Evolutionary conservation across 2,888 invertebrate genomes (phyloP).

Genomic region (Xestia c-nigrum): DNA sequence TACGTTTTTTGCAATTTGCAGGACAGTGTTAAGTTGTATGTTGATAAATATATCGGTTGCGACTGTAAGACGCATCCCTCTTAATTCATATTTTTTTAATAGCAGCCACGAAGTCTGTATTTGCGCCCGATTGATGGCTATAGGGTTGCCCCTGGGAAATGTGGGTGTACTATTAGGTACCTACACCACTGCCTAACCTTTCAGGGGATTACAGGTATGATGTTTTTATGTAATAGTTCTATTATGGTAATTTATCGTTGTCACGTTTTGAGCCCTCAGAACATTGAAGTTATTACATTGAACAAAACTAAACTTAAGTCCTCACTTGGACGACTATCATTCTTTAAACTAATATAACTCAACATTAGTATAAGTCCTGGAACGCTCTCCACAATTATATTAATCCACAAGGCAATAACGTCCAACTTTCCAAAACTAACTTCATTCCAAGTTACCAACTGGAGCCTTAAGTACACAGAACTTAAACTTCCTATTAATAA

Average conservation of each 20-base stretch:
- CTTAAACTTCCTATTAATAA: conserved; percentile 7
- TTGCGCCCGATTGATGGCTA: no score
- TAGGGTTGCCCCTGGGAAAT: no score
- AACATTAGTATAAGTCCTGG: not conserved
- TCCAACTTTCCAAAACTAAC: not conserved
- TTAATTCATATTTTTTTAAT: no score
- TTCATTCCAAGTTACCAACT: not conserved
- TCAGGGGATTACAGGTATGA: no score
- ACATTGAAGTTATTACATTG: not conserved
- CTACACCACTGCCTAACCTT: no score
- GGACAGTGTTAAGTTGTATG: no score
- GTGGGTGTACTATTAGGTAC: no score
- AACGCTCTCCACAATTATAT: not conserved
- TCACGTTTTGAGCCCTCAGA: not conserved
- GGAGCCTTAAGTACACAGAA: not conserved
- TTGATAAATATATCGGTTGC: no score
- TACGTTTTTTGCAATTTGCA: no score
- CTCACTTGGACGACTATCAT: not conserved
- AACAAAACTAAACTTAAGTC: no score
- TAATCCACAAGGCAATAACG: not conserved
- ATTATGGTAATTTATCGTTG: not conserved
- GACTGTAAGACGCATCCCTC: no score
- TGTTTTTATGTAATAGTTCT: not conserved
- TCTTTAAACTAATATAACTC: not conserved
- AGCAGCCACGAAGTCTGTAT: no score